Percentiles rank a stretch among this genome's conserved stretches.
phyloP scores from a whole-genome alignment of 2,113 vertebrate genomes.

The Ptyas mucosa region DNA sequence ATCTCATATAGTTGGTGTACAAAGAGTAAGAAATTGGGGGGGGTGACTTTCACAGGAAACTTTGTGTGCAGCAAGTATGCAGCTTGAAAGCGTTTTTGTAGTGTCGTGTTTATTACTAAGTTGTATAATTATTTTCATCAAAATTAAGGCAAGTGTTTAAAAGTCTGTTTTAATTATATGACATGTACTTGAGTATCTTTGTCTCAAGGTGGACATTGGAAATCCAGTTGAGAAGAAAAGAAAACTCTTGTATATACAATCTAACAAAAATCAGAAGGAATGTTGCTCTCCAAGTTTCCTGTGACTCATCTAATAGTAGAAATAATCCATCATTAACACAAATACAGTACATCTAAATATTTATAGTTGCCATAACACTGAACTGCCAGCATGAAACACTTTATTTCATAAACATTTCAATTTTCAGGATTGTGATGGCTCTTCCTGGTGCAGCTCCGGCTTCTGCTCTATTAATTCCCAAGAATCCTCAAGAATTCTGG shows the following conservation, averaged over 20 bases:
- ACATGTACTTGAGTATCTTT: background rate
- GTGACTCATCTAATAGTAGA: background rate
- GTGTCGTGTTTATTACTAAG: background rate
- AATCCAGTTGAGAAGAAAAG: background rate
- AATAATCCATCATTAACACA: background rate
- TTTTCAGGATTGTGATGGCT: background rate
- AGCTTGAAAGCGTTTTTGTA: background rate
- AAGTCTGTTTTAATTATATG: background rate
- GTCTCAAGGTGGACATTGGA: background rate
- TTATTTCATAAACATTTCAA: background rate
- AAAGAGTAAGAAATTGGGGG: background rate
- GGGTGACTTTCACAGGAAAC: background rate
- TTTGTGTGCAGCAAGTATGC: background rate
- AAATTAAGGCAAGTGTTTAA: background rate
- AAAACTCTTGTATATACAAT: background rate
- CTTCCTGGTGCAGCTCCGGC: background rate
- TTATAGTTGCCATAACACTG: background rate
- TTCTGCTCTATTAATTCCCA: background rate
- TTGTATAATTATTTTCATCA: background rate
- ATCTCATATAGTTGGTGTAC: background rate
- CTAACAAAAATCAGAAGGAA: background rate
- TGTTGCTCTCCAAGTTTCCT: background rate
- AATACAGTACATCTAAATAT: background rate
- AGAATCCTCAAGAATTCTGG: background rate
- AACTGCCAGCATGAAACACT: background rate